Conservation (phyloP, 2,797 vertebrate genomes). For the Strix occidentalis region DNA sequence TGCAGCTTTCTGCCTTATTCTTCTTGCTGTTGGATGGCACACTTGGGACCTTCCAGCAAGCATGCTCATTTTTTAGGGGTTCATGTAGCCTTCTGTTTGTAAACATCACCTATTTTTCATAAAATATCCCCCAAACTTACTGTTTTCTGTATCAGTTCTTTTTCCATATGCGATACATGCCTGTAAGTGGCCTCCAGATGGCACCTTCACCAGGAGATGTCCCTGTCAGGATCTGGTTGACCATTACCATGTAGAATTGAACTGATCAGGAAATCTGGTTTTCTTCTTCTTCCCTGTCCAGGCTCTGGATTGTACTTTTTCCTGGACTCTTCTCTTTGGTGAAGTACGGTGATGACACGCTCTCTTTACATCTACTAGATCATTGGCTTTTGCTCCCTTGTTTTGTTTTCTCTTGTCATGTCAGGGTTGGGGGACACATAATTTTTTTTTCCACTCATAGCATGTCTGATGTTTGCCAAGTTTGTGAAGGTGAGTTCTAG, state of each 20-base stretch:
- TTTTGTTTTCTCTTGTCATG: neutral
- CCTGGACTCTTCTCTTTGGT: neutral
- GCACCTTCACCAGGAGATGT: neutral
- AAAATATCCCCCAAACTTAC: neutral
- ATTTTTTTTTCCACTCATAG: neutral
- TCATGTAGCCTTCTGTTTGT: neutral
- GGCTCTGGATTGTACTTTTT: neutral
- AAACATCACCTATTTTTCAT: neutral
- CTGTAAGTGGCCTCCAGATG: neutral
- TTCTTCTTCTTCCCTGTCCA: neutral
- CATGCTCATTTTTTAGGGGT: neutral
- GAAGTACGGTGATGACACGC: rapidly evolving
- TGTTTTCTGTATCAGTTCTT: neutral
- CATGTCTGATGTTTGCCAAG: neutral
- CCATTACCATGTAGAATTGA: neutral
- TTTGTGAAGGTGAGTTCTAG: neutral
- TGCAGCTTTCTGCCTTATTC: neutral
- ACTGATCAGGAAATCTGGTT: neutral
- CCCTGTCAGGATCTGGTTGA: neutral
- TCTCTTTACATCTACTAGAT: neutral
- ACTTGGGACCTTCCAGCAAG: neutral
- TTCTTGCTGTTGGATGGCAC: neutral
- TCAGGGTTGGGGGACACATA: neutral
- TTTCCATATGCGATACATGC: neutral
- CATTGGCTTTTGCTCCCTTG: neutral